These are phyloP conservation scores for Podarcis cretensis DNA, from an alignment of 2,113 vertebrate genomes.

Conservation along the genomic window DNA sequence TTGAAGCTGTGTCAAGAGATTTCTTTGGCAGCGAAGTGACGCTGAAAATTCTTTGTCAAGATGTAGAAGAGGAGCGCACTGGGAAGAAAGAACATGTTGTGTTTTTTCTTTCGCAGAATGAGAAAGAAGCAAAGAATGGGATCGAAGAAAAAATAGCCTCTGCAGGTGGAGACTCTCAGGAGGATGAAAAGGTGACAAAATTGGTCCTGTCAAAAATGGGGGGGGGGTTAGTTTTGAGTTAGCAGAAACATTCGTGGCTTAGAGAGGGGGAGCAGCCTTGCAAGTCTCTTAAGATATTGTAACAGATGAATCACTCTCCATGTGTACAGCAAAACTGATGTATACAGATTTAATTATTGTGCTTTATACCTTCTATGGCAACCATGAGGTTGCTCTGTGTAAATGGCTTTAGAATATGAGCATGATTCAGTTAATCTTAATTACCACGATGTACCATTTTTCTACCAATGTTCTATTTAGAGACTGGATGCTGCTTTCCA, in stretches of 20 bases:
- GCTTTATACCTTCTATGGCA: conserved; percentile 49
- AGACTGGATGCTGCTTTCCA: conserved; percentile 54
- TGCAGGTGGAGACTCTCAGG: conserved; percentile 23
- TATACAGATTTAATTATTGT: background rate
- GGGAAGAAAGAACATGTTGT: conserved; percentile 80
- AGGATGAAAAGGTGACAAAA: conserved; percentile 49
- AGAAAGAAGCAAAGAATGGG: conserved; percentile 30
- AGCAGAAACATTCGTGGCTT: background rate
- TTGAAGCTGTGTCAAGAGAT: conserved; percentile 79
- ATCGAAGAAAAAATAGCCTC: conserved; percentile 12
- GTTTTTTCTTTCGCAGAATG: conserved; percentile 78
- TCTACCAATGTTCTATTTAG: conserved; percentile 25
- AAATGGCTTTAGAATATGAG: conserved; percentile 20
- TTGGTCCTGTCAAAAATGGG: conserved; percentile 28
- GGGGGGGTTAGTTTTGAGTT: conserved; percentile 28
- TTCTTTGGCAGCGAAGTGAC: conserved; percentile 78
- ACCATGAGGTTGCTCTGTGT: background rate
- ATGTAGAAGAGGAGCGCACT: conserved; percentile 74
- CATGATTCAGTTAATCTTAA: conserved; percentile 26
- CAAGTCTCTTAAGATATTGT: background rate
- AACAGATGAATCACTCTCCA: conserved; percentile 26
- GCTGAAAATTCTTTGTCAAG: conserved; percentile 76
- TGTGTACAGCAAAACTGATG: conserved; percentile 6
- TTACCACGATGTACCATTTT: background rate
- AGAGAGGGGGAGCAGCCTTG: background rate